Conservation (phyloP, 2,113 vertebrate species). For the Diphyllodes magnificus region DNA sequence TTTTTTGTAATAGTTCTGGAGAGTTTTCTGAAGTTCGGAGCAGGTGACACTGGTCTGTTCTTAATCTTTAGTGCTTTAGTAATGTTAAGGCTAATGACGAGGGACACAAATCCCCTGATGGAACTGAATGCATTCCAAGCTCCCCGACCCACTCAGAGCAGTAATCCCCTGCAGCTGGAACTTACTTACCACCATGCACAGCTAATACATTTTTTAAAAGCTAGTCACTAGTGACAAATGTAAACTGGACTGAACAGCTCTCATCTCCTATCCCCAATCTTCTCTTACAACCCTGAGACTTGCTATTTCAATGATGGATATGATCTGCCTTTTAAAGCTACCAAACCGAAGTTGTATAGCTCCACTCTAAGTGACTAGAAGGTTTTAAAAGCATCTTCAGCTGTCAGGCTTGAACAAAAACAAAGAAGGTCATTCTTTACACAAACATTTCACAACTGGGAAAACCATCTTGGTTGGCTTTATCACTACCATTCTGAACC, state of each 20-base stretch:
- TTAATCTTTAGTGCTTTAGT: slow-evolving; percentile 77
- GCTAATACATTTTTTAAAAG: slow-evolving; percentile 94
- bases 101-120: slow-evolving; percentile 84
- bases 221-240: slow-evolving; percentile 91
- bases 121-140: slow-evolving; percentile 90
- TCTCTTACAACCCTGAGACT: slow-evolving; percentile 66
- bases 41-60: slow-evolving; percentile 81
- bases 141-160: slow-evolving; percentile 86
- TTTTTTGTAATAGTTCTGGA: slow-evolving; percentile 43
- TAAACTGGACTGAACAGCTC: slow-evolving; percentile 78
- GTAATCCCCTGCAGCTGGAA: slow-evolving; percentile 98
- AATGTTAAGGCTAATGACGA: slow-evolving; percentile 78
- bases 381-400: slow-evolving; percentile 77
- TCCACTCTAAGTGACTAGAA: slow-evolving; percentile 75
- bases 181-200: slow-evolving; percentile 84
- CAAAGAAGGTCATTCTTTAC: slow-evolving; percentile 73
- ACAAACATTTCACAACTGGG: slow-evolving; percentile 75
- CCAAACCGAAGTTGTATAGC: slow-evolving; percentile 54
- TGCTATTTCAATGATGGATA: slow-evolving; percentile 72
- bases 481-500: slow-evolving; percentile 65
- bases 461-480: slow-evolving; percentile 68
- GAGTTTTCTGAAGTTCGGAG: slow-evolving; percentile 68
- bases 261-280: slow-evolving; percentile 62
- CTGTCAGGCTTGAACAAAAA: slow-evolving; percentile 75
- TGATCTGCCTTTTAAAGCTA: slow-evolving; percentile 72